Evolutionary conservation across 2,888 invertebrate genomes (phyloP), one percentile per base, ranked within the genome.

Genomic region (Empis stercorea): DNA sequence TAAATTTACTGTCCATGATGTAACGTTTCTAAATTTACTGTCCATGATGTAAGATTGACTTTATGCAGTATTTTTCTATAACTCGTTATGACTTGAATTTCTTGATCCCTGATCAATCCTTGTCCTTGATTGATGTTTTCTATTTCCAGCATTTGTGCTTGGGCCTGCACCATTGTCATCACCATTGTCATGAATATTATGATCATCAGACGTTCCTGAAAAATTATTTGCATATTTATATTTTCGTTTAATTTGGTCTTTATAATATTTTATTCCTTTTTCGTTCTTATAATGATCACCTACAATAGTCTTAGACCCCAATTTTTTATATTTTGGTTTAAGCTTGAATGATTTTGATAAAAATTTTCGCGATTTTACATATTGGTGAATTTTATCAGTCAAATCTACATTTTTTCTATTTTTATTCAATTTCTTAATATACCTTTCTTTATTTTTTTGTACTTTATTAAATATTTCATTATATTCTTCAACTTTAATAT

Each of bases 41-140:
- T 16, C 32, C 43, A 48, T 9, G n/a, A 39, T 2, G 30, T 43
- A 15, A 43, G 6, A 14, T 48, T 43, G 10, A 46, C 13, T 10
- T 13, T 30, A 10, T 49, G 46, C 7, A 49, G 23, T 11, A 49
- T 20, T 23, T 44, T 49, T n/a, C 13, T 44, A 15, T 43, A 49
- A 2, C 17, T 32, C 15, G 10, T 16, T 7, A 47, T 38, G 10
- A 49, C 16, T 3, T 41, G n/a, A 10, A 46, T 4, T 14, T 43
- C 15, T 15, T 44, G 3, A 40, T 44, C 49, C 36, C 30, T 37
- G 4, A 46, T 47, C 27, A 15, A 38, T 16, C 45, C 37, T 16
- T 45, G 30, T 32, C 40, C 45, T 5, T 45, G 13, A 16, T 45
- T 30, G 23, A 45, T 9, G 15, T 45, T 45, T 20, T 39, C 38